Base-by-base conservation (phyloP, 2,797 vertebrate species). In the Sardinella longiceps region DNA sequence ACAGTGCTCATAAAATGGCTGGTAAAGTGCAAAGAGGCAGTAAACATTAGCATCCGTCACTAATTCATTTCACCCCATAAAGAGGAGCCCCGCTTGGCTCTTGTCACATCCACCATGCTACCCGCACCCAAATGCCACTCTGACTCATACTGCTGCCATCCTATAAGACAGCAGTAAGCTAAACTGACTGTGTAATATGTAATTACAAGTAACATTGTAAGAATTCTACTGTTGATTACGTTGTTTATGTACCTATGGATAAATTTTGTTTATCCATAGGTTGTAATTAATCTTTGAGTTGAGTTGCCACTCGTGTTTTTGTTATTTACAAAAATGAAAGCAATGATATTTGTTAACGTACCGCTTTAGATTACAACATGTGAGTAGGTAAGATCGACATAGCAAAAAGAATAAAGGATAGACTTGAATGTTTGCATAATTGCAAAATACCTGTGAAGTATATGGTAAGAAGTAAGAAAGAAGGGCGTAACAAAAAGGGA, bases 91-190 rank as follows among this genome's bases (percentile, higher is more conserved):
- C 9, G 30, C 3, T 30, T 28, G 14, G 66, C 66, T 70, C 30
- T 15, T 15, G 14, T 70, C 66, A 70, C 66, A 33, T 5, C 51
- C 51, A 9, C 45, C n/a, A n/a, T n/a, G n/a, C n/a, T n/a, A n/a
- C n/a, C n/a, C n/a, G n/a, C 56, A 84, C 51, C 30, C 63, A 56
- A 81, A 83, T 87, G 80, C 74, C 84, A 81, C 85, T 85, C 82
- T 81, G 81, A 43, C 18, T 18, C 70, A 77, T 15, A 77, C 15
- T 39, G 18, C 70, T 2, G 37, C 37, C 70, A 10, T 43, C 70
- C 33, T 77, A 23, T 23, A 43, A 11, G 70, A 77, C 37, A 77
- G 14, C 33, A 33, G 30, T 37, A 39, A 23, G 10, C 14, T 43
- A 18, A 20, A 43, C 63, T 20, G 70, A 43, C 66, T 7, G 20